Evolutionary conservation across 2,797 vertebrate species (phyloP), one percentile per base, ranked within the genome.

Genomic region (Astyanax mexicanus): DNA sequence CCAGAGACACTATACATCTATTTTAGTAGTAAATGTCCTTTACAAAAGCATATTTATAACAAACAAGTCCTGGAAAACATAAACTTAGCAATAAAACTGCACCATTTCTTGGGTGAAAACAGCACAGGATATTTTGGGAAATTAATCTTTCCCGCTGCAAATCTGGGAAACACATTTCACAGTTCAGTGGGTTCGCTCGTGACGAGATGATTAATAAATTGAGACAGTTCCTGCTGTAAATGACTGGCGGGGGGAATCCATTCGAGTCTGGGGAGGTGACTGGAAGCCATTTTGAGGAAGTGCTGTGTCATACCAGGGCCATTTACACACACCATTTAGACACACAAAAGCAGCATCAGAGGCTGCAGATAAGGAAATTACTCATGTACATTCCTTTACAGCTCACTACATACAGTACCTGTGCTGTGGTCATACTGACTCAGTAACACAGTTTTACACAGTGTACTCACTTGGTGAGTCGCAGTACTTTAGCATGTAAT

Each of bases 231-330:
- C 29, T 19, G 9, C 38, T 58, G 11, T 49, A 15, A 13, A 10
- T 42, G 49, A 11, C 29, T 6, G 64, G 37, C 2, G 5, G 5
- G 23, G 68, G 27, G 37, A 51, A 23, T 17, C 23, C 0, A 55
- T 52, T 51, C 1, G 21, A 9, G 32, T 12, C 3, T 27, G 25
- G 19, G 32, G 35, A 37, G 40, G 21, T 54, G 72, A 7, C 54
- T 38, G 38, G 66, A 52, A 74, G 67, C 67, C 83, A 75, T 83
- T 69, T 78, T 74, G 75, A 81, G 10, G 54, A 80, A 82, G 38
- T 77, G 81, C 78, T 79, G 83, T 42, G 71, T 84, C 81, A 84
- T 73, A 45, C 65, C 42, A 49, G 52, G 40, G 44, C 65, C 45
- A 71, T 76, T 66, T 60, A 68, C 21, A 47, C 45, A 21, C n/a